Percentiles rank a stretch among this genome's conserved stretches.
Evolutionary conservation across 1,140 invertebrate species (phyloP).

Genomic region (Melitaea cinxia): DNA sequence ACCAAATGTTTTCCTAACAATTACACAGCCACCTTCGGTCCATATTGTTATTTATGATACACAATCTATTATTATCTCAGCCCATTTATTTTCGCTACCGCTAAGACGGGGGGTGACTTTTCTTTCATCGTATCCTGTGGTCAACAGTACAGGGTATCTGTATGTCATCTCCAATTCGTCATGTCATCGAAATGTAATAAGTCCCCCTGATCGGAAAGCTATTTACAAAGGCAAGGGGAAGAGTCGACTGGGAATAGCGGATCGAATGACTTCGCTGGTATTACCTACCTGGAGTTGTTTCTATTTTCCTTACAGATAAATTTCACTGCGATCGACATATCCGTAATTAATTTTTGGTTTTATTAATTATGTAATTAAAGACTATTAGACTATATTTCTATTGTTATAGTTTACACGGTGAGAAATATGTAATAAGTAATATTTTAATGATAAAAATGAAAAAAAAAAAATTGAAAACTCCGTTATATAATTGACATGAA

Average conservation of each 20-base stretch:
- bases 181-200: slow-evolving; percentile 79
- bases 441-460: too few species aligned
- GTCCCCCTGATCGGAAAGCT: slow-evolving; percentile 70
- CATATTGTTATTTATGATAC: not conserved
- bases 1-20: too few species aligned
- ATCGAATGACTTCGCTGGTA: slow-evolving; percentile 51
- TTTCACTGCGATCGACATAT: not conserved
- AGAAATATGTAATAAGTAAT: too few species aligned
- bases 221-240: slow-evolving; percentile 69
- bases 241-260: slow-evolving; percentile 56
- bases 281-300: slow-evolving; percentile 45
- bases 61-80: not conserved
- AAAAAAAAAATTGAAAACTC: too few species aligned
- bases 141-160: slow-evolving; percentile 39
- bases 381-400: too few species aligned
- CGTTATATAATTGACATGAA: too few species aligned
- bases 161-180: slow-evolving; percentile 71
- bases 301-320: slow-evolving; percentile 36
- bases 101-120: not conserved
- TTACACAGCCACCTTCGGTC: too few species aligned
- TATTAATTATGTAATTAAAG: not conserved
- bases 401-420: too few species aligned
- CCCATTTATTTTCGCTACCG: not conserved
- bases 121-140: slow-evolving; percentile 28
- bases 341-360: not conserved